phyloP scores from a whole-genome alignment of 2,113 vertebrate species.

The Strix uralensis region DNA sequence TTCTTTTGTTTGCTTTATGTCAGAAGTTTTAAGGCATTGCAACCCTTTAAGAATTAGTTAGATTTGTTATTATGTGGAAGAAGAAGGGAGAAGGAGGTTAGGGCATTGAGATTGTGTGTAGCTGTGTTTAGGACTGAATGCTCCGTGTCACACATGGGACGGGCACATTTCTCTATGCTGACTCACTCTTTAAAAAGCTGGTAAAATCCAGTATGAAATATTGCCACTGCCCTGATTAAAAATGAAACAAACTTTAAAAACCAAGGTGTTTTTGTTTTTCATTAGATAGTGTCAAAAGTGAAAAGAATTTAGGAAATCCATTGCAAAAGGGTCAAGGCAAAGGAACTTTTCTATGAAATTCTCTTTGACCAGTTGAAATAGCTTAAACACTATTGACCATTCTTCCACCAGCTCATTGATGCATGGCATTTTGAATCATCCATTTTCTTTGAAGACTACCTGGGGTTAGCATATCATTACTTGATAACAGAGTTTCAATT shows the following conservation, averaged over 20 bases:
- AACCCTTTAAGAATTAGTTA: not conserved
- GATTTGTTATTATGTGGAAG: not conserved
- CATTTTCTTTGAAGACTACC: slow-evolving; percentile 40
- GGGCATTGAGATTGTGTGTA: not conserved
- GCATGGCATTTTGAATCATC: slow-evolving; percentile 56
- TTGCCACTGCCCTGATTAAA: not conserved
- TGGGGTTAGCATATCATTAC: slow-evolving; percentile 25
- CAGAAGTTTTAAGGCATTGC: not conserved
- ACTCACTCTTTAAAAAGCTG: not conserved
- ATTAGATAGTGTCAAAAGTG: not conserved
- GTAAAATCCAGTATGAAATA: not conserved
- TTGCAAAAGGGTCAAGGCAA: not conserved
- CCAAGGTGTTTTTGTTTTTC: not conserved
- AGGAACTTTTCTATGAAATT: not conserved
- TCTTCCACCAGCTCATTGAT: slow-evolving; percentile 39
- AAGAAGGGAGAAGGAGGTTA: not conserved
- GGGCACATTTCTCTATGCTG: not conserved
- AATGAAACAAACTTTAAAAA: not conserved
- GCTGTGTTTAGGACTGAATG: not conserved
- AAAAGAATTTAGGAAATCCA: not conserved
- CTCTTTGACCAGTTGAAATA: slow-evolving; percentile 34
- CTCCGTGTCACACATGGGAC: not conserved
- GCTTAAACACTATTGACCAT: slow-evolving; percentile 57
- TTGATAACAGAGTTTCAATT: slow-evolving; percentile 20
- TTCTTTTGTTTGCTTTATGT: not conserved